Conservation (phyloP, 2,888 invertebrate genomes). For the Coenonympha arcania region DNA sequence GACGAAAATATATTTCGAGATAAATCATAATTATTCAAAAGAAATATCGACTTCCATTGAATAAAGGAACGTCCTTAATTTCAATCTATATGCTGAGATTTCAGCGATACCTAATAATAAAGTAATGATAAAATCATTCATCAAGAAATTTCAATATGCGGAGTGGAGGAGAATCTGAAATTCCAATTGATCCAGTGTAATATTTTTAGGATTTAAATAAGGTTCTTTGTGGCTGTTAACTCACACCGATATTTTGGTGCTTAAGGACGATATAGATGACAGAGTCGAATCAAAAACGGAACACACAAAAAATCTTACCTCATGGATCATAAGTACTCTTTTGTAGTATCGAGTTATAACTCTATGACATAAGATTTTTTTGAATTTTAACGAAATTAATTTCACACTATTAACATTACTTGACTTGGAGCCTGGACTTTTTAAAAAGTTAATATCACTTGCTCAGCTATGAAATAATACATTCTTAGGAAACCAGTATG, state of each 20-base stretch:
- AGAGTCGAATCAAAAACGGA: neutral
- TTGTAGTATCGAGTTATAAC: no score
- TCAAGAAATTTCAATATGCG: constrained; percentile 31
- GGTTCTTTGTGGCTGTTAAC: constrained; percentile 3
- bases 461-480: no score
- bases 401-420: no score
- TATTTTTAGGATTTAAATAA: constrained; percentile 14
- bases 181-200: constrained; percentile 15
- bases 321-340: no score
- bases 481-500: no score
- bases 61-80: constrained; percentile 10
- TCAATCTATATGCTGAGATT: constrained; percentile 14
- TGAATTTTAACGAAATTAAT: no score
- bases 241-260: neutral
- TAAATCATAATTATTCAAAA: constrained; percentile 1
- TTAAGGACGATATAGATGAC: neutral
- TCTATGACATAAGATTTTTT: no score
- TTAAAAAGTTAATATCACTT: no score
- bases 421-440: no score
- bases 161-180: constrained; percentile 23
- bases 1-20: neutral
- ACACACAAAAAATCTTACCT: no score
- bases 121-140: constrained; percentile 29
- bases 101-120: no score
- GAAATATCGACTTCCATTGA: neutral